Conservation (phyloP, 1,140 invertebrate species). For the Drosophila guanche region DNA sequence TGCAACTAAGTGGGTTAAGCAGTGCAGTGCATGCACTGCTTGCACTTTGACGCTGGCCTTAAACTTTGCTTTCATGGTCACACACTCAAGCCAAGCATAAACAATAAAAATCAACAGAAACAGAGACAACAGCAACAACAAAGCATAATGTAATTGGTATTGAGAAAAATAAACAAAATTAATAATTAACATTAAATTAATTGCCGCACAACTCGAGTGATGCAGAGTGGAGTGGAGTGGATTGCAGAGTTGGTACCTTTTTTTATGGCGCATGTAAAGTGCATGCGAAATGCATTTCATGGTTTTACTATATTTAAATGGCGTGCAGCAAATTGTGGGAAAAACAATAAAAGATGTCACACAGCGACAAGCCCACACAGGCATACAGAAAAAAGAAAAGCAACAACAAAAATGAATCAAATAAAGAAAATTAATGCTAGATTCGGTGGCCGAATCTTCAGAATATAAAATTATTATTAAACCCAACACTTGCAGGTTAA, state of each 20-base stretch:
- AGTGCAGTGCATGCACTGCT: slow-evolving; percentile 27
- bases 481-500: not conserved
- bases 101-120: slow-evolving; percentile 3
- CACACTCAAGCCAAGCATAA: not conserved
- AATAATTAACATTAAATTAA: slow-evolving; percentile 45
- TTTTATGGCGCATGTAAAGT: slow-evolving; percentile 10
- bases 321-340: slow-evolving; percentile 58
- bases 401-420: slow-evolving; percentile 27
- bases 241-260: slow-evolving; percentile 2
- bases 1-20: slow-evolving; percentile 23
- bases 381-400: slow-evolving; percentile 21
- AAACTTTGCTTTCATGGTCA: slow-evolving; percentile 37
- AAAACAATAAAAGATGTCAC: slow-evolving; percentile 53
- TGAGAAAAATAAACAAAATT: slow-evolving; percentile 20
- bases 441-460: too few species aligned
- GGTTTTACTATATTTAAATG: slow-evolving; percentile 36
- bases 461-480: too few species aligned
- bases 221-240: not conserved
- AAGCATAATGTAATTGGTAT: slow-evolving; percentile 24
- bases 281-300: slow-evolving; percentile 30
- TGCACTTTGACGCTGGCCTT: slow-evolving; percentile 27
- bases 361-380: slow-evolving; percentile 21
- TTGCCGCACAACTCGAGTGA: slow-evolving; percentile 17
- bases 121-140: slow-evolving; percentile 1
- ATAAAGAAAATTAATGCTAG: slow-evolving; percentile 2